These are phyloP conservation scores for Ormyrus thymus DNA, from an alignment of 2,888 invertebrate genomes.

Conservation along the genomic window DNA sequence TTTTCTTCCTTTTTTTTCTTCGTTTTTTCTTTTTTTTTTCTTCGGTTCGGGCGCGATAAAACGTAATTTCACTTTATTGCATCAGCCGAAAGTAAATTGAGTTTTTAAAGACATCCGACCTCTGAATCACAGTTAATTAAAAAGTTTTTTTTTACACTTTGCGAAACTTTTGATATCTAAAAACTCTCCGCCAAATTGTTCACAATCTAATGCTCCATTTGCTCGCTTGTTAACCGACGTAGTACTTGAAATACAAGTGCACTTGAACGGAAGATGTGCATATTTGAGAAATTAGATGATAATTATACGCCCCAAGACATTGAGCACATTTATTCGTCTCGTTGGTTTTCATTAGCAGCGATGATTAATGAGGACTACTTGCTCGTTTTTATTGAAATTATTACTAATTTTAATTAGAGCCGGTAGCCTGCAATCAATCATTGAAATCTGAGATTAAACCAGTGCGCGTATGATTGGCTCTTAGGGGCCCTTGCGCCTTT, in stretches of 20 bases:
- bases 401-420: conserved; percentile 61
- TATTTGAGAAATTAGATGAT: neutral
- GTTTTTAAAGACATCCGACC: too few relatives aligned
- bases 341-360: conserved; percentile 18
- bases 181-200: too few relatives aligned
- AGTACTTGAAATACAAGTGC: too few relatives aligned
- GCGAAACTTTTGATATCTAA: too few relatives aligned
- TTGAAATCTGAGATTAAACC: conserved; percentile 61
- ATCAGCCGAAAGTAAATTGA: too few relatives aligned
- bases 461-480: conserved; percentile 30
- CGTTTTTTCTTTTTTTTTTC: too few relatives aligned
- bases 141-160: neutral
- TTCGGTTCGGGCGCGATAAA: neutral
- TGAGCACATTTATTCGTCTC: conserved; percentile 1
- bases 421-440: conserved; percentile 67
- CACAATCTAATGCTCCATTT: too few relatives aligned
- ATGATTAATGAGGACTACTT: conserved; percentile 17
- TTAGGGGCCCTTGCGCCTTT: conserved; percentile 5
- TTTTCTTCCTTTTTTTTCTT: neutral
- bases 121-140: neutral
- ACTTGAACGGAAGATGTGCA: too few relatives aligned
- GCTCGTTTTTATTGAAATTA: conserved; percentile 32
- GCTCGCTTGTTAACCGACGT: too few relatives aligned
- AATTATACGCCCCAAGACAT: neutral
- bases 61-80: neutral